Percentiles rank a stretch among this genome's conserved stretches.
Conservation (phyloP, 2,113 vertebrate species). For the Corvus cornix region DNA sequence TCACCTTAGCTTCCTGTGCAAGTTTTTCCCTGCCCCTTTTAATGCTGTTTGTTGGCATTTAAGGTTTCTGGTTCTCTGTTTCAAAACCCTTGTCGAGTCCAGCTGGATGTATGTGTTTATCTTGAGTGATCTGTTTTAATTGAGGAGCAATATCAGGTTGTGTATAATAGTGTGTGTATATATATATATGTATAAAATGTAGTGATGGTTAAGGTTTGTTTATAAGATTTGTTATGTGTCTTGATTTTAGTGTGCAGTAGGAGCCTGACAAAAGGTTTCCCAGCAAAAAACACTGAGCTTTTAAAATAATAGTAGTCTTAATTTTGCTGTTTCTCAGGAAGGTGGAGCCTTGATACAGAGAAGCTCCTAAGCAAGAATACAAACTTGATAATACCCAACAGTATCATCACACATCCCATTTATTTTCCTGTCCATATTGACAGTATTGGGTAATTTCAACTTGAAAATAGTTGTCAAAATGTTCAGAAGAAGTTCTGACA, state of each 20-base stretch:
- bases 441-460: slow-evolving; percentile 51
- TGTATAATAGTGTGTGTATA: rapidly evolving
- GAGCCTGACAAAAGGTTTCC: neutral
- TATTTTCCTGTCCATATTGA: neutral
- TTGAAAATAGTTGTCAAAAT: slow-evolving; percentile 22
- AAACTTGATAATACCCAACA: rapidly evolving
- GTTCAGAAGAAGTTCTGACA: neutral
- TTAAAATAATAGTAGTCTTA: neutral
- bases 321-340: neutral
- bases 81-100: neutral
- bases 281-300: neutral
- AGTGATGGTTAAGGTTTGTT: neutral
- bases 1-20: neutral
- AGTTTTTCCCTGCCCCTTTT: neutral
- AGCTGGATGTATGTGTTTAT: neutral
- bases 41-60: neutral
- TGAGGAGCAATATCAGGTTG: neutral
- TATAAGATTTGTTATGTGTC: neutral
- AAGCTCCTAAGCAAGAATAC: neutral
- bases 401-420: neutral
- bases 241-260: neutral
- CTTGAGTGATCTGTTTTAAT: neutral
- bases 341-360: neutral
- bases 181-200: too few relatives aligned
- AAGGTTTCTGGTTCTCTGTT: neutral